Base-by-base conservation (phyloP, 2,797 vertebrate species). In the Pseudochromis fuscus region DNA sequence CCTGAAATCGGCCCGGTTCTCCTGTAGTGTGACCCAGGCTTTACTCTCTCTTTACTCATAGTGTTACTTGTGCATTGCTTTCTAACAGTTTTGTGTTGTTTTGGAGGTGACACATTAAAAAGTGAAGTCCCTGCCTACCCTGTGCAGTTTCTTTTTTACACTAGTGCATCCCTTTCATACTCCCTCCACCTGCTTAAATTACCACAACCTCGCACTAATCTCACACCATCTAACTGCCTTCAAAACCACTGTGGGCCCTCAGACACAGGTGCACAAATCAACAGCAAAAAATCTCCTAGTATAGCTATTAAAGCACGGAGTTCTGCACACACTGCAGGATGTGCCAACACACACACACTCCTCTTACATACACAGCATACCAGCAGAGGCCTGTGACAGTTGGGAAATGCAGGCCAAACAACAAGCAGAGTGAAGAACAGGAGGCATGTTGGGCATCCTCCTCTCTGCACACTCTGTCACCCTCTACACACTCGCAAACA, bases 171-270 rank as follows among this genome's bases (percentile, higher is more conserved):
- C n/a, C n/a, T n/a, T n/a, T n/a, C 8, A 31, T 25, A 13, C 37
- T 16, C 33, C 30, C 7, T 31, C 8, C 24, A 61, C 37, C 4
- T 19, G 38, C 30, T 57, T 33, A 15, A 52, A 40, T 21, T 7
- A 70, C 57, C 59, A 35, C 45, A 61, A 35, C 1, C 62, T 37
- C 8, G 0, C 7, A 35, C 53, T 65, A 57, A 73, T 78, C 68
- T 67, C 5, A 9, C 50, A 48, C 42, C 38, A 75, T 75, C 64
- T 75, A 61, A 82, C 77, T 73, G 69, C 33, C 35, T 63, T 21
- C 15, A 23, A 63, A 68, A 35, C 49, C 68, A 31, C 61, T 0
- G 42, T 1, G 28, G 27, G 33, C 37, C 35, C 58, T 45, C 1
- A 12, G 38, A 72, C 31, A 56, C 72, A 77, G 67, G 67, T 74